Evolutionary conservation across 2,888 invertebrate genomes (phyloP), one percentile per base, ranked within the genome.

Genomic region (Diarsia dahlii): DNA sequence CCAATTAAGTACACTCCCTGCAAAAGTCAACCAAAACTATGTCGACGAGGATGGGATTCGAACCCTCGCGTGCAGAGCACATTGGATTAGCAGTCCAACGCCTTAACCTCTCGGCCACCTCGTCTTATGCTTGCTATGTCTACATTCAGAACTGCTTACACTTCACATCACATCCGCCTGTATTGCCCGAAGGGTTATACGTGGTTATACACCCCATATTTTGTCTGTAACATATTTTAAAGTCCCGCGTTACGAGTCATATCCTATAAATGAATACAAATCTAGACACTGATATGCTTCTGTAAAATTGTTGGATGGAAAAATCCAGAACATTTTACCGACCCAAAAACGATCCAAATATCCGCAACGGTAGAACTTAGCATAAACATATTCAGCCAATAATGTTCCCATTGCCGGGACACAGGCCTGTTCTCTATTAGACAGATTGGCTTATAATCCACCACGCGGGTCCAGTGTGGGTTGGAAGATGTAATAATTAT

Each of bases 31-130:
- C 78, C 58, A 76, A 76, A 67, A 50, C 18, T 50, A 2, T 28
- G 9, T 63, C 97, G 97, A 97, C 97, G 97, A 97, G 97, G 97
- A 97, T 97, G 97, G 97, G 97, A 98, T 97, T 97, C 97, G 97
- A 97, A 98, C 97, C 97, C 97, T 97, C 97, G 97, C 97, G 97
- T 97, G 97, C 97, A 97, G 97, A 97, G 97, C 97, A 97, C 97
- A 97, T 97, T 97, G 97, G 98, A 98, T 98, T 98, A 98, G 98
- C 98, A 97, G 97, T 97, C 96, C 96, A 96, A 96, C 96, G 96
- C 96, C 96, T 96, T 96, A 96, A 96, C 96, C 96, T 91, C 97
- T 97, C 97, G 96, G 96, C 96, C 97, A 97, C 96, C 96, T 96
- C 96, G 96, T 96, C 96, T 76, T 82, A 74, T 73, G 45, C 6